These are phyloP conservation scores for Lepus timidus DNA, from an alignment of 2,113 vertebrate species.

Conservation along the genomic window DNA sequence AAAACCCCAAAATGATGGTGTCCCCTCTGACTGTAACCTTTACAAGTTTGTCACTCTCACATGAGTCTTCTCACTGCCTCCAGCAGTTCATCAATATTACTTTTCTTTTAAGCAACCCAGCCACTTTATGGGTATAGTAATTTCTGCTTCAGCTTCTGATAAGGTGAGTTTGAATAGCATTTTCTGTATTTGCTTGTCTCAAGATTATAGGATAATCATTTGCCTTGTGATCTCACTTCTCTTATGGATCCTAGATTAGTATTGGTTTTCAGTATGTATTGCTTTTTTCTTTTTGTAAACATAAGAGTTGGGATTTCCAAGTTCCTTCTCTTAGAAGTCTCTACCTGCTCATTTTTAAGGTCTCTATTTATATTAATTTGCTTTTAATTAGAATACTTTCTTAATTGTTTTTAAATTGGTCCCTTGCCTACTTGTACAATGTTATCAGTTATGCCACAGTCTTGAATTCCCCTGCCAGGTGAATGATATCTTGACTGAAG, in stretches of 20 bases:
- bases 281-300: background rate
- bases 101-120: background rate
- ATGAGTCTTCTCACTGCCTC: background rate
- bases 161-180: background rate
- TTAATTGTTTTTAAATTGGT: background rate
- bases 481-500: slow-evolving; percentile 11
- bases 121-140: background rate
- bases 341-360: background rate
- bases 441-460: background rate
- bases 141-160: background rate
- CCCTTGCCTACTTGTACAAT: background rate
- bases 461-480: background rate
- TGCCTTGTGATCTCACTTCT: background rate
- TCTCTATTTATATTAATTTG: background rate
- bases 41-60: background rate
- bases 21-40: too few species aligned
- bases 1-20: background rate
- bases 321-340: background rate
- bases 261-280: background rate
- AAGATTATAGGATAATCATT: background rate
- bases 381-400: background rate
- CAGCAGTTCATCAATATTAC: background rate
- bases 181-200: background rate
- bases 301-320: background rate
- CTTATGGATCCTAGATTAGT: background rate